These are phyloP conservation scores for Xestoiulus laeticollis DNA, from an alignment of 2,888 invertebrate genomes.

Conservation along the genomic window DNA sequence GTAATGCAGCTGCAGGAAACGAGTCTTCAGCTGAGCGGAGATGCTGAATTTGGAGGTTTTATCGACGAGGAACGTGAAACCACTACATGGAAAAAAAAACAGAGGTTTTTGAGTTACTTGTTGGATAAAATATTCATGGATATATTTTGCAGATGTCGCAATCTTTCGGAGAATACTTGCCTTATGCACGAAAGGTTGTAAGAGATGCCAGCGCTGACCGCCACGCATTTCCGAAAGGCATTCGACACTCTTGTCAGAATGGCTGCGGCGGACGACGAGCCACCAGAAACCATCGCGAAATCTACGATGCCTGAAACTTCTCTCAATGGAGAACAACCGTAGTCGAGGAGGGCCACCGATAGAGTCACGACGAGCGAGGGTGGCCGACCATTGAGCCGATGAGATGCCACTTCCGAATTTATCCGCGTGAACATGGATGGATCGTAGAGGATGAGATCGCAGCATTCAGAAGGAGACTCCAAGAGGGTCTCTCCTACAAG, in stretches of 20 bases:
- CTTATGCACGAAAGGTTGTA: background rate
- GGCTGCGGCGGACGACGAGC: background rate
- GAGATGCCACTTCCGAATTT: background rate
- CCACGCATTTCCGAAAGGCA: background rate
- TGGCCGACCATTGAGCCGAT: background rate
- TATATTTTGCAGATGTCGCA: too few relatives aligned
- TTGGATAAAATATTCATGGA: too few relatives aligned
- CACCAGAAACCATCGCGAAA: background rate
- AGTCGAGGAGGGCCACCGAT: background rate
- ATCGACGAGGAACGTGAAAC: background rate
- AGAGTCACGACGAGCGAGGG: background rate
- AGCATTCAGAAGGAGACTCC: background rate
- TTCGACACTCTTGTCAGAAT: background rate
- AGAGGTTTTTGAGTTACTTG: too few relatives aligned
- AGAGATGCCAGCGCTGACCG: background rate
- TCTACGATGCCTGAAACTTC: background rate
- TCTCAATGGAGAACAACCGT: background rate
- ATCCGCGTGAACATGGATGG: background rate
- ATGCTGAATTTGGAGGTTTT: background rate
- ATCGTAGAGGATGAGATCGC: slow-evolving; percentile 43
- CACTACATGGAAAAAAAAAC: background rate
- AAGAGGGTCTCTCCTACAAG: background rate
- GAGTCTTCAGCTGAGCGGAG: slow-evolving; percentile 27
- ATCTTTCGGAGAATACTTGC: too few relatives aligned
- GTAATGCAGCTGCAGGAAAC: background rate